Evolutionary conservation across 2,888 invertebrate genomes (phyloP).

Genomic region (Limnephilus lunatus): DNA sequence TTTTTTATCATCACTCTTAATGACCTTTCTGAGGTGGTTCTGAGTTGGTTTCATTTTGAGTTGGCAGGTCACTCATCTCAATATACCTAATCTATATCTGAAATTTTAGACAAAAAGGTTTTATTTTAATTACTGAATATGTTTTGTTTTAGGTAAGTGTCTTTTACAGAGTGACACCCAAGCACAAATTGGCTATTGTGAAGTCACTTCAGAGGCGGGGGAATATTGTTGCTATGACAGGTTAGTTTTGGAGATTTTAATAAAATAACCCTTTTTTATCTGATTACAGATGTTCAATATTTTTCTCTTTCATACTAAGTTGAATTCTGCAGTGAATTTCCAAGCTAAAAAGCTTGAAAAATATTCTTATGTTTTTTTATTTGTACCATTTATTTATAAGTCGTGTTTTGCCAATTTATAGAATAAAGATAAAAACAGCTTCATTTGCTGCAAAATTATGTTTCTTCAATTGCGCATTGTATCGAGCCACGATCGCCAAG

Average conservation of each 20-base stretch:
- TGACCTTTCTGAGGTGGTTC: too few relatives aligned
- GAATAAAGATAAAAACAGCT: too few relatives aligned
- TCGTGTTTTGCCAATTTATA: too few relatives aligned
- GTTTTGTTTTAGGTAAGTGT: conserved; percentile 82
- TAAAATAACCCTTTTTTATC: not conserved
- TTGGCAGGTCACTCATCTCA: too few relatives aligned
- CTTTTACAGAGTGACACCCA: conserved; percentile 98
- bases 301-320: not conserved
- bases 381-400: too few relatives aligned
- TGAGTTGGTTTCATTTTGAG: too few relatives aligned
- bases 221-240: conserved; percentile 98
- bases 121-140: not conserved
- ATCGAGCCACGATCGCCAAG: too few relatives aligned
- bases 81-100: too few relatives aligned
- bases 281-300: not conserved
- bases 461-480: too few relatives aligned
- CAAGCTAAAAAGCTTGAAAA: not conserved
- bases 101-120: not conserved
- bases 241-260: conserved; percentile 67
- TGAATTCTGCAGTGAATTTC: not conserved
- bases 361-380: too few relatives aligned
- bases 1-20: too few relatives aligned
- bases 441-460: too few relatives aligned
- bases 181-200: conserved; percentile 97
- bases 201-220: conserved; percentile 96